Base-by-base conservation (phyloP, 2,113 vertebrate species). In the Solea senegalensis region DNA sequence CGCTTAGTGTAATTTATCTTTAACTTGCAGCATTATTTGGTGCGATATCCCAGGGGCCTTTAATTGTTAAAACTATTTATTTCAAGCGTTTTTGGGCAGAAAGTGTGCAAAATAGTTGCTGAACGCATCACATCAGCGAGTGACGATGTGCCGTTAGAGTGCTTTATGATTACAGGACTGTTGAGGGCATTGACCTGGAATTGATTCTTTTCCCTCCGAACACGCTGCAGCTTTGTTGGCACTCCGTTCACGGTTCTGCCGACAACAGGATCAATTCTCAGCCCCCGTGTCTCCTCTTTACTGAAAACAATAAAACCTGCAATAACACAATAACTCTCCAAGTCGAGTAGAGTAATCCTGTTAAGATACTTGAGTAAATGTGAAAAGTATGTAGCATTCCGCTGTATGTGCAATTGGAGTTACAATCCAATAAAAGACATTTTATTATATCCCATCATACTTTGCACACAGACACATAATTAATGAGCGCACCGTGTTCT, bases 131-230 rank as follows among this genome's bases (percentile, higher is more conserved):
- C 64, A 46, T 14, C 43, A 65, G 27, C 53, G 40, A 16, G 9
- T 60, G 60, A 78, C 26, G 12, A 69, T 50, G 28, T 77, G 56
- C 54, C 69, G 74, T 65, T 60, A 44, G 14, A 60, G 55, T 58
- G 63, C 15, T 70, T 61, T 57, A 65, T 75, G 82, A 87, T 86
- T 76, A 85, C 65, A 78, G 76, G 70, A 40, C 58, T 49, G 28
- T 12, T 34, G 60, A 50, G 72, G 50, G 60, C 84, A 66, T 12
- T 91, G 89, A 92, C 89, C 89, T 90, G 87, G 86, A 90, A 91
- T 61, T 81, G 57, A 91, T 89, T 74, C 12, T 34, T 57, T 57
- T 76, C 65, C 70, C 59, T 21, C 54, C 52, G 57, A 78, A 74
- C 45, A 40, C 45, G 60, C 60, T 56, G 61, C 13, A 41, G 74